Evolutionary conservation across 2,888 invertebrate species (phyloP).

Genomic region (Teleogryllus oceanicus): DNA sequence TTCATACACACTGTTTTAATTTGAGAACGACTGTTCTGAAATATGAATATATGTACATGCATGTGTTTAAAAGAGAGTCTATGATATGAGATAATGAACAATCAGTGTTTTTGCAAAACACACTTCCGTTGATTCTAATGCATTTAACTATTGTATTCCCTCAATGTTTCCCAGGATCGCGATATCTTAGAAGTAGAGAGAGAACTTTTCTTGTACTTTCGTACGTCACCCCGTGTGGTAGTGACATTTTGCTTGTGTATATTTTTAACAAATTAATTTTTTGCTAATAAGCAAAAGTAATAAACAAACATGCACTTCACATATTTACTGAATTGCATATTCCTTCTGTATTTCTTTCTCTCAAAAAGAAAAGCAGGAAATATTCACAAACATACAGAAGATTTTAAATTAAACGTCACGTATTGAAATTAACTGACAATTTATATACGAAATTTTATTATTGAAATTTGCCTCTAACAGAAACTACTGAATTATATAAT

Average conservation of each 20-base stretch:
- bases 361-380: too few species aligned
- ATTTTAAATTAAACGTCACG: too few species aligned
- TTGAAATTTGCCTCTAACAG: too few species aligned
- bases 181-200: background rate
- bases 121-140: background rate
- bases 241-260: background rate
- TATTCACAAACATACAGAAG: too few species aligned
- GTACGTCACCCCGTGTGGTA: background rate
- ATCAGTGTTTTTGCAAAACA: background rate
- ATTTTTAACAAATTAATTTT: background rate
- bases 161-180: background rate
- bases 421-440: too few species aligned
- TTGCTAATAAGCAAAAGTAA: background rate
- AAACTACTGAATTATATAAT: too few species aligned
- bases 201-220: background rate
- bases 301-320: too few species aligned
- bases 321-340: too few species aligned
- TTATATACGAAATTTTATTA: too few species aligned
- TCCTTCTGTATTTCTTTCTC: too few species aligned
- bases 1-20: background rate
- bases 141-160: background rate
- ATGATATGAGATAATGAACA: background rate
- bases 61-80: background rate
- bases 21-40: background rate
- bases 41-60: constrained; percentile 1